Evolutionary conservation across 1,140 invertebrate species (phyloP), one percentile per base, ranked within the genome.

Genomic region (Contarinia nasturtii): DNA sequence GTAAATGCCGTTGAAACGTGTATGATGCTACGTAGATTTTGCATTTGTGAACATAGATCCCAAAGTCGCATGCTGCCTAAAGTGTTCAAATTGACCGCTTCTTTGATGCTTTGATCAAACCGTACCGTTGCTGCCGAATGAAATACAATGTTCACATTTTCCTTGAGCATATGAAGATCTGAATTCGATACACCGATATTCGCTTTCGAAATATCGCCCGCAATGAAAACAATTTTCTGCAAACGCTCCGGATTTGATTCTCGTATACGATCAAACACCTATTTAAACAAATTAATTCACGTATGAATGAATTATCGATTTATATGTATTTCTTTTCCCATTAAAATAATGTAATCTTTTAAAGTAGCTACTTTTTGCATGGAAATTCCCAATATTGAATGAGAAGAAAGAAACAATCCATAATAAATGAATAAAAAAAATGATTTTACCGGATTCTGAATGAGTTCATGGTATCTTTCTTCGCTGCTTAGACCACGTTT

Each of bases 1-100:
- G 82, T 85, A 62, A 87, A 91, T 0, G 86, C 87, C 1, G 87
- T 91, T 2, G 86, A 90, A 4, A 91, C 80, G 61, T 91, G 84
- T 1, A 90, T 72, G 41, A 89, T 70, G 21, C 82, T 82, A 77
- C 77, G 57, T 20, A 90, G 61, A 50, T 79, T 66, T 36, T 70
- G 69, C 66, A 89, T 80, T 57, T 80, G 56, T 12, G 53, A 53
- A 52, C 76, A 74, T 19, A 80, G 56, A 22, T 77, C 66, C 14
- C 79, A 53, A 41, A 60, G 51, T 20, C 67, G 63, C 27, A 72
- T 72, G 2, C 76, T 79, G 4, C 75, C 77, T 33, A 70, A 62
- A 0, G 77, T 68, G 54, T 80, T 80, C 19, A 79, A 64, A 1
- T 65, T 66, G 0, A 75, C 67, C 1, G 77, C 72, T 7, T 69